Evolutionary conservation across 35 echinoderm and acorn worm species (phyloP).

Genomic region (Lytechinus variegatus): DNA sequence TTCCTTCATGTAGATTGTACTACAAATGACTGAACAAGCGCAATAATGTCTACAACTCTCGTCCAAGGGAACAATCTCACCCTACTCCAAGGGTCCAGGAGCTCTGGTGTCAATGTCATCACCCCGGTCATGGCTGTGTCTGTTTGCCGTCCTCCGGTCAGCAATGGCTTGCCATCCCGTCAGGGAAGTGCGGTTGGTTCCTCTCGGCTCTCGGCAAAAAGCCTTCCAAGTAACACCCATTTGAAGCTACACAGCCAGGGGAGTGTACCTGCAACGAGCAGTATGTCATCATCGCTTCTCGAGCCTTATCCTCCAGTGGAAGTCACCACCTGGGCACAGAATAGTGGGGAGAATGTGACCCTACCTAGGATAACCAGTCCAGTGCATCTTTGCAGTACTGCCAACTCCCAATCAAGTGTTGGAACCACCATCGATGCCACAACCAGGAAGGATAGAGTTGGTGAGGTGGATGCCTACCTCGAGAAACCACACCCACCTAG

Average conservation of each 20-base stretch:
- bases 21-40: background rate
- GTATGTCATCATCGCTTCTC: constrained; percentile 16
- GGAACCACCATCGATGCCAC: background rate
- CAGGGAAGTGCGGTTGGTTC: background rate
- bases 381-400: background rate
- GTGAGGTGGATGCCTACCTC: background rate
- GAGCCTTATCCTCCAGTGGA: background rate
- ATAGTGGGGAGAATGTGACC: background rate
- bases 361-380: constrained; percentile 21
- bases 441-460: background rate
- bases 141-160: constrained; percentile 11
- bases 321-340: background rate
- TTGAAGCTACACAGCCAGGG: background rate
- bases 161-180: constrained; percentile 23
- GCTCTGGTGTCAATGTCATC: background rate
- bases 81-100: background rate
- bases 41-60: constrained; percentile 32
- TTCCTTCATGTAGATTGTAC: too few relatives aligned
- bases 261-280: background rate
- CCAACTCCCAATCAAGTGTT: background rate
- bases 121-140: constrained; percentile 26
- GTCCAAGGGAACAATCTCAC: constrained; percentile 29
- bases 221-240: constrained; percentile 4
- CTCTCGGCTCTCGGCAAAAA: background rate
- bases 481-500: constrained; percentile 39